A percentile compares a stretch with the other conserved stretches of the same genome.
phyloP scores from a whole-genome alignment of 2,797 vertebrate species.

The Hapalemur alaotrensis region DNA sequence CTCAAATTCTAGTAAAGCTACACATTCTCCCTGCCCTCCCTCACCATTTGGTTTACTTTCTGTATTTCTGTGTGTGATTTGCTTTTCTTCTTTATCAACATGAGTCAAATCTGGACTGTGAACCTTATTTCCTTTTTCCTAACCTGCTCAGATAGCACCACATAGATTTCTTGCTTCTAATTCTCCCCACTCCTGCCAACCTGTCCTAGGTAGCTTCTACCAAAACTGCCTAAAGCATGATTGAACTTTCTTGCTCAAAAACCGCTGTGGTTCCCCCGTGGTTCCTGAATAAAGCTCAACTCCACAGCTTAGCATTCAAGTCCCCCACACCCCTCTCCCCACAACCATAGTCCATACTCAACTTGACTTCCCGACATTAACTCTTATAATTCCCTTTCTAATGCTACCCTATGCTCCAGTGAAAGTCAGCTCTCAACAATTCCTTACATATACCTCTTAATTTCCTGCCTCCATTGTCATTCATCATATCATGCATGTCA shows the following conservation, averaged over 20 bases:
- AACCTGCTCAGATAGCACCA: not conserved
- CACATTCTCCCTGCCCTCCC: not conserved
- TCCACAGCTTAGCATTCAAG: not conserved
- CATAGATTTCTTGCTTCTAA: not conserved
- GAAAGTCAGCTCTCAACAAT: not conserved
- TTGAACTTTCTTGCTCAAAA: not conserved
- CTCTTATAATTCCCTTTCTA: not conserved
- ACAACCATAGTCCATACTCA: not conserved
- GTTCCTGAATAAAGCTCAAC: not conserved
- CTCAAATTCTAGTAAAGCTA: not conserved
- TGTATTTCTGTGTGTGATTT: not conserved
- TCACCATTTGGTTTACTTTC: not conserved
- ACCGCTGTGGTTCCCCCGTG: not conserved
- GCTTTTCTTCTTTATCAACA: not conserved
- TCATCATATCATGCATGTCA: not conserved
- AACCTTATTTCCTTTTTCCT: not conserved
- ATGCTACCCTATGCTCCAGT: not conserved
- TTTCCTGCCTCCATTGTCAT: not conserved
- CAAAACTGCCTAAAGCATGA: not conserved
- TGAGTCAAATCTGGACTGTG: not conserved
- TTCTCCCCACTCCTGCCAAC: not conserved
- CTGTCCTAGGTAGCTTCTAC: not conserved
- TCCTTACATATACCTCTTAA: not conserved
- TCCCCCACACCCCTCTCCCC: not conserved
- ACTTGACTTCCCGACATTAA: not conserved